Evolutionary conservation across 2,888 invertebrate species (phyloP), one percentile per base, ranked within the genome.

Genomic region (Aphrophora alni): DNA sequence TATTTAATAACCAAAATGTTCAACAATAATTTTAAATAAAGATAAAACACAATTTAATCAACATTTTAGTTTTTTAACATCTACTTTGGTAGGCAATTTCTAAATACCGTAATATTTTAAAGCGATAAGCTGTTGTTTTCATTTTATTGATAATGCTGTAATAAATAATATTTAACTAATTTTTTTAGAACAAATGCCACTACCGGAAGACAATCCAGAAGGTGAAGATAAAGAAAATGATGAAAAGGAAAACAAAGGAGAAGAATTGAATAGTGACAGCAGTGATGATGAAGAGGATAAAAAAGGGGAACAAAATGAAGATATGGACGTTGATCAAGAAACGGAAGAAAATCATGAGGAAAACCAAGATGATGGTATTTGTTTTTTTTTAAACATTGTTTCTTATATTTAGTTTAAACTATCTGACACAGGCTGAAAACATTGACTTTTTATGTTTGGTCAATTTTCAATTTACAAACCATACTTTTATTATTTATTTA

Each of bases 231-330:
- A 83, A 3, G 85, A 86, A 75, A 85, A 87, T 0, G 84, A 85
- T 0, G 87, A 87, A 75, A 88, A 90, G 25, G 87, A 85, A 21
- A 83, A 89, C 73, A 87, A 88, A 0, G 88, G 89, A 28, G 87
- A 89, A 26, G 88, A 89, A 8, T 87, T 88, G 81, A 88, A 87
- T 0, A 86, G 88, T 17, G 88, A 89, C 14, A 87, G 88, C 7
- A 83, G 84, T 74, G 79, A 84, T 78, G 81, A 84, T 12, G 87
- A 86, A 25, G 85, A 88, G 17, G 88, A 88, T 26, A 86, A 87
- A 7, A 89, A 90, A 68, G 89, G 89, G 0, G 89, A 91, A 5
- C 89, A 90, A 77, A 88, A 90, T 27, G 90, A 90, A 70, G 90
- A 90, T 68, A 89, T 90, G 44, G 84, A 84, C 10, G 81, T 84